Conservation (phyloP, 2,888 invertebrate species). For the Diaphora mendica region DNA sequence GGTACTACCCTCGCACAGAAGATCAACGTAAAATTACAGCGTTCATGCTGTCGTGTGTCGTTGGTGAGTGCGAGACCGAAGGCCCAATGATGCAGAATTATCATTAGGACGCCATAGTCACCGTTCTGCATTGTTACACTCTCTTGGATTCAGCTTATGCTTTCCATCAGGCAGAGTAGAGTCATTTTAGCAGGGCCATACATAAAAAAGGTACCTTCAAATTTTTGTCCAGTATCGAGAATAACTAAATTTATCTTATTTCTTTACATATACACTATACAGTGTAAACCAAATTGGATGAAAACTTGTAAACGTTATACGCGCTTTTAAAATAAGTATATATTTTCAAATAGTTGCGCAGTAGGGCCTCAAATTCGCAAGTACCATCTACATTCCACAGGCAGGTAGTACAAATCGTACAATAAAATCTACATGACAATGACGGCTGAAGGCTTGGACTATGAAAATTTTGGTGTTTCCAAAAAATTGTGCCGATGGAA, state of each 20-base stretch:
- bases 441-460: conserved; percentile 68
- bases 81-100: too few species aligned
- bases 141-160: too few species aligned
- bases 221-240: neutral
- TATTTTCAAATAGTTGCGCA: conserved; percentile 11
- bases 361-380: conserved; percentile 24
- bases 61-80: too few species aligned
- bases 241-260: neutral
- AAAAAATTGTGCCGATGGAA: conserved; percentile 80
- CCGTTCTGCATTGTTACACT: too few species aligned
- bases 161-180: too few species aligned
- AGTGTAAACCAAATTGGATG: neutral
- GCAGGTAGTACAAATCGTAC: conserved; percentile 34
- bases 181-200: too few species aligned
- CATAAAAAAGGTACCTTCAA: too few species aligned
- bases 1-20: too few species aligned
- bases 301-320: neutral
- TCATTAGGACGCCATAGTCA: too few species aligned
- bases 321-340: neutral
- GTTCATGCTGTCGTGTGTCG: too few species aligned
- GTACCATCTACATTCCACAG: conserved; percentile 23
- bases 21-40: too few species aligned
- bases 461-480: conserved; percentile 84
- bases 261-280: neutral
- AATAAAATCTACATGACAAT: conserved; percentile 80